Base-by-base conservation (phyloP, 2,113 vertebrate genomes). In the Manacus vitellinus region DNA sequence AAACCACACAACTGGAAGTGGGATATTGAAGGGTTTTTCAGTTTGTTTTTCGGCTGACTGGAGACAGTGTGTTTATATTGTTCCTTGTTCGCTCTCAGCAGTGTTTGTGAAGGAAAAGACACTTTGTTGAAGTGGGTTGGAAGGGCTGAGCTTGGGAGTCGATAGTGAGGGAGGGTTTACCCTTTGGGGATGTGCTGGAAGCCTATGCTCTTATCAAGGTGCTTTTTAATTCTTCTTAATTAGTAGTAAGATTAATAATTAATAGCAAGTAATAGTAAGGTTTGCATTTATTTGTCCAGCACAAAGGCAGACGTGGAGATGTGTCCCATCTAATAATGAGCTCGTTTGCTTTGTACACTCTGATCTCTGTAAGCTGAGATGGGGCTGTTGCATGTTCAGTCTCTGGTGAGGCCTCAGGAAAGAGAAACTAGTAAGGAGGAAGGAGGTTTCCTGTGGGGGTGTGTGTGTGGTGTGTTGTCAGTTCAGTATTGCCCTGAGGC, bases 381-480 rank as follows among this genome's bases (percentile, higher is more conserved):
- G 37, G 28, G 28, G 72, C 67, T 68, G 54, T 25, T 89, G 58
- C 65, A n/a, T 10, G 51, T 49, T 85, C 55, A 5, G 68, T 15
- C 3, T 3, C 68, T 81, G 84, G 5, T 44, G 94, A 86, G 93
- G 95, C 95, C 92, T 95, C 90, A 89, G 96, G 96, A 97, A 95
- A 33, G 95, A 96, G 95, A 85, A 91, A 3, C 54, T 20, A 5
- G 56, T 8, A 3, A 55, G 59, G 80, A 94, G 92, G 90, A 95
- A 95, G 76, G 96, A 90, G 83, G 77, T 85, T 97, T 97, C 96
- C 96, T 95, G 96, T 95, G 91, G 91, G 93, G 35, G 63, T 88
- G 85, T 61, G 59, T 71, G 41, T 71, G 24, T 93, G 95, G 67
- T 7, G 28, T 78, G 88, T 16, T 96, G 90, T 94, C 94, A 68